A percentile compares a stretch with the other conserved stretches of the same genome.
Conservation (phyloP, 2,113 vertebrate species). For the Numenius arquata region DNA sequence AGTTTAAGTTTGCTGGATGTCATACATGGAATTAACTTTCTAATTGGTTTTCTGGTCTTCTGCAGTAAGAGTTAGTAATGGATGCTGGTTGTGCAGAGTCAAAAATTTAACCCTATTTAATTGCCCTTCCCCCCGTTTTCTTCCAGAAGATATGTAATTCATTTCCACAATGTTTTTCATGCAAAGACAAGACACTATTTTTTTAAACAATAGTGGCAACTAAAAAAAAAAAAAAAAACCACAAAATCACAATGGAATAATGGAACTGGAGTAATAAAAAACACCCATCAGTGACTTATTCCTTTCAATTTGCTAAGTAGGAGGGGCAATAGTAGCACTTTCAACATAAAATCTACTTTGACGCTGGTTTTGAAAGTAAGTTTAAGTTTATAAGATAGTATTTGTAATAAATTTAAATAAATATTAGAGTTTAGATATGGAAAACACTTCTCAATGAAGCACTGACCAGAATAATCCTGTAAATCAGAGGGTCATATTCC, state of each 20-base stretch:
- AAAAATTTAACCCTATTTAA: neutral
- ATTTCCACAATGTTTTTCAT: neutral
- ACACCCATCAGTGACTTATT: neutral
- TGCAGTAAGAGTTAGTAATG: neutral
- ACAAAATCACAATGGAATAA: rapidly evolving
- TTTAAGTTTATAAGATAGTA: neutral
- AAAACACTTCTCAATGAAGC: neutral
- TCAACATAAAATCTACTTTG: neutral
- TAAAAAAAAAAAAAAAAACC: neutral
- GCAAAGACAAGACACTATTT: neutral
- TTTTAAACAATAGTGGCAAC: neutral
- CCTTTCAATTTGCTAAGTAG: neutral
- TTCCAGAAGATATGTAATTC: neutral
- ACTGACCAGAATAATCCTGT: neutral
- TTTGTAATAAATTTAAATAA: neutral
- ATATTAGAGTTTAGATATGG: neutral
- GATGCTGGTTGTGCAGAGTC: neutral
- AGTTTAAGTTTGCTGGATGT: neutral
- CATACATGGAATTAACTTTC: neutral
- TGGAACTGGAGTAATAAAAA: neutral
- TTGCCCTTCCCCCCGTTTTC: neutral
- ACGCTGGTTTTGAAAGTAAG: neutral
- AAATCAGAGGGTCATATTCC: neutral
- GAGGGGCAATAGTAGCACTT: neutral
- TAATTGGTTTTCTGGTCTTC: neutral